Conservation (phyloP, 2,797 vertebrate genomes). For the Dromococcyx pavoninus region DNA sequence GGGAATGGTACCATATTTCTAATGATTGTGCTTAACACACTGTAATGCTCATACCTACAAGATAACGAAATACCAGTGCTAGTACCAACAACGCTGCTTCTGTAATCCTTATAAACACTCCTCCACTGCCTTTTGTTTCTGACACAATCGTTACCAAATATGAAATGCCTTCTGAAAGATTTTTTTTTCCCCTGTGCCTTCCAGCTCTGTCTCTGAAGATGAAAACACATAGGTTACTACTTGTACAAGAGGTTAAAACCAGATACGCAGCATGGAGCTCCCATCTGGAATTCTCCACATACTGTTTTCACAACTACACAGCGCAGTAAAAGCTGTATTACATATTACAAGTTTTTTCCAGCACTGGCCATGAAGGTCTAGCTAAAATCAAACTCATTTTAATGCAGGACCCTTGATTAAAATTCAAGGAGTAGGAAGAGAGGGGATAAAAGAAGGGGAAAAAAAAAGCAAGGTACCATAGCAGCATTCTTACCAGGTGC, state of each 20-base stretch:
- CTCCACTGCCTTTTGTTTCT: not conserved
- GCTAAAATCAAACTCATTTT: not conserved
- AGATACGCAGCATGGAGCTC: not conserved
- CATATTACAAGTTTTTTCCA: not conserved
- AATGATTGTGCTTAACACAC: rapidly evolving
- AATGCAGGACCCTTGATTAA: not conserved
- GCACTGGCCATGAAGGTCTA: not conserved
- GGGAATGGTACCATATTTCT: not conserved
- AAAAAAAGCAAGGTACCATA: not conserved
- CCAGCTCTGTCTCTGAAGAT: not conserved
- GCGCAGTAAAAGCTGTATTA: not conserved
- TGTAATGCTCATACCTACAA: not conserved
- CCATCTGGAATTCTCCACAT: not conserved
- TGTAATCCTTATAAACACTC: not conserved
- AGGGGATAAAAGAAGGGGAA: not conserved
- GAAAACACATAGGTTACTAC: not conserved
- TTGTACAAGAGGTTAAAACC: not conserved
- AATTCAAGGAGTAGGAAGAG: not conserved
- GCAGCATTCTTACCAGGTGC: not conserved
- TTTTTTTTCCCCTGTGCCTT: not conserved
- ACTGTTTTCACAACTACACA: not conserved
- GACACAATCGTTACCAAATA: not conserved
- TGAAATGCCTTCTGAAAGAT: not conserved
- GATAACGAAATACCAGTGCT: not conserved
- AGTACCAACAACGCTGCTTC: not conserved